phyloP scores from a whole-genome alignment of 2,113 vertebrate species.

The Clarias magur region DNA sequence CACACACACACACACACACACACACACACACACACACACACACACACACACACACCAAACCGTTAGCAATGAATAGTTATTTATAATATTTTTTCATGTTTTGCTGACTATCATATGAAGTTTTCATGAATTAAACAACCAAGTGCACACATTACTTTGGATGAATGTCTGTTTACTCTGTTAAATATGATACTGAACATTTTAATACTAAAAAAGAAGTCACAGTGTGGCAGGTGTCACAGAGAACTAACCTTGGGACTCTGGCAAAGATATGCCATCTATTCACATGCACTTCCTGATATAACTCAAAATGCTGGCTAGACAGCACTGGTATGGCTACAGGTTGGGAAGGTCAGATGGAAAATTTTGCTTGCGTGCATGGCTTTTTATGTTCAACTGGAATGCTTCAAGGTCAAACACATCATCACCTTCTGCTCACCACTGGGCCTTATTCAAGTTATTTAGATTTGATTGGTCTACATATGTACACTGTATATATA shows the following conservation, averaged over 20 bases:
- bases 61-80: background rate
- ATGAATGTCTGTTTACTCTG: background rate
- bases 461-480: background rate
- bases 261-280: background rate
- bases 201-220: background rate
- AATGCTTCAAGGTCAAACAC: constrained; percentile 36
- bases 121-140: background rate
- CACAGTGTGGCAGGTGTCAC: background rate
- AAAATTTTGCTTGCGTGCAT: constrained; percentile 35
- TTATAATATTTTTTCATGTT: background rate
- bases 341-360: constrained; percentile 38
- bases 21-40: background rate
- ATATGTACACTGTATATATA: too few relatives aligned
- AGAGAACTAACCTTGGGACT: constrained; percentile 11
- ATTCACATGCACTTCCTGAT: constrained; percentile 43
- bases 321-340: constrained; percentile 17
- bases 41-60: background rate
- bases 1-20: too few relatives aligned
- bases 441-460: constrained; percentile 10
- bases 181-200: background rate
- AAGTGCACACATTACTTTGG: background rate
- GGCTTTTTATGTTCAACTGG: constrained; percentile 39
- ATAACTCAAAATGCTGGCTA: constrained; percentile 32
- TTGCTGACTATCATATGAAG: background rate
- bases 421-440: constrained; percentile 27